phyloP scores from a whole-genome alignment of 2,888 invertebrate genomes.

The Protula sp. region DNA sequence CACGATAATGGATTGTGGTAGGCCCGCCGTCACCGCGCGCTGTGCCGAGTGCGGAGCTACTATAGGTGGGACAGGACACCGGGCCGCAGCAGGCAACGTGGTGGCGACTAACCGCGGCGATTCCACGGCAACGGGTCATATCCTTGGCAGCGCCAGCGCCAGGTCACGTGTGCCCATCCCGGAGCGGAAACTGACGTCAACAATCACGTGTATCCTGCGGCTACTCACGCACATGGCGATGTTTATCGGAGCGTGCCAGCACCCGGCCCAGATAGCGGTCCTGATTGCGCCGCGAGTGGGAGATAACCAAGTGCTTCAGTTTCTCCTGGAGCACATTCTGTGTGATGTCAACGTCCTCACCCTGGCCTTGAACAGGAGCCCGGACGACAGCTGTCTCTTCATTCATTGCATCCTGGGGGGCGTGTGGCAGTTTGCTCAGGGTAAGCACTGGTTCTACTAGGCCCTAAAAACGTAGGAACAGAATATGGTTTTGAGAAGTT shows the following conservation, averaged over 20 bases:
- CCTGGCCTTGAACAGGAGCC: slow-evolving; percentile 23
- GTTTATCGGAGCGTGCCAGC: slow-evolving; percentile 7
- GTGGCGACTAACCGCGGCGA: not conserved
- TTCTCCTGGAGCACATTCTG: slow-evolving; percentile 30
- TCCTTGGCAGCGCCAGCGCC: slow-evolving; percentile 29
- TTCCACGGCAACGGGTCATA: slow-evolving; percentile 32
- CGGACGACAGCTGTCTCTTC: slow-evolving; percentile 28
- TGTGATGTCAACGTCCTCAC: slow-evolving; percentile 27
- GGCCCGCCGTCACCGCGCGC: not conserved
- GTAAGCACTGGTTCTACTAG: not conserved
- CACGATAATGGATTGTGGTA: slow-evolving; percentile 30
- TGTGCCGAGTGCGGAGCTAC: slow-evolving; percentile 11
- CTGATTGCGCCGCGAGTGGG: not conserved
- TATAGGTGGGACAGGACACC: slow-evolving; percentile 12
- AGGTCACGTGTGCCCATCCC: slow-evolving; percentile 22
- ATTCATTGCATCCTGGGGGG: slow-evolving; percentile 2
- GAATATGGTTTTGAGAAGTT: too few species aligned
- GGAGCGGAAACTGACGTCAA: slow-evolving; percentile 30
- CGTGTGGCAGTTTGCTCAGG: too few species aligned
- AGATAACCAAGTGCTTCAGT: slow-evolving; percentile 4
- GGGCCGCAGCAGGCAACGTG: not conserved
- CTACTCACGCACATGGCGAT: slow-evolving; percentile 35
- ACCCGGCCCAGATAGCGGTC: not conserved
- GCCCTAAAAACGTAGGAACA: too few species aligned
- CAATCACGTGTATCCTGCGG: slow-evolving; percentile 28